phyloP scores from a whole-genome alignment of 1,140 invertebrate species.

The Drosophila pseudoananassae region DNA sequence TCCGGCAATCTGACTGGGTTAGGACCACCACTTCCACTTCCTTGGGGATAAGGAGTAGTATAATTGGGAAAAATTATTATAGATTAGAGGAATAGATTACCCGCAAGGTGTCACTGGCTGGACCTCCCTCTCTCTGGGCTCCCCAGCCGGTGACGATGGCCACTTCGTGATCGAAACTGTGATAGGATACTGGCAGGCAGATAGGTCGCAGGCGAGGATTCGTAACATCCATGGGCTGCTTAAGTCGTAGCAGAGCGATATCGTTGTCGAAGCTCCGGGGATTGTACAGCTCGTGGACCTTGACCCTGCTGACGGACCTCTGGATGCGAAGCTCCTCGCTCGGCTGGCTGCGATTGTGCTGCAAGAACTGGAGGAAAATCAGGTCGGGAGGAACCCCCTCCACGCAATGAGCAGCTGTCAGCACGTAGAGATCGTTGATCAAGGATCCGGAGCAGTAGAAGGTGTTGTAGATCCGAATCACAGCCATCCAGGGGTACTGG shows the following conservation, averaged over 20 bases:
- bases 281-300: constrained; percentile 89
- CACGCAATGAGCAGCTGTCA: constrained; percentile 75
- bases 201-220: constrained; percentile 87
- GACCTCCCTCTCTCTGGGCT: constrained; percentile 86
- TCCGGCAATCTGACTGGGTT: constrained; percentile 62
- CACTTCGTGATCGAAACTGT: constrained; percentile 85
- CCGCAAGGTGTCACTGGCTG: constrained; percentile 84
- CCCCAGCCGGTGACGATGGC: constrained; percentile 90
- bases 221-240: constrained; percentile 86
- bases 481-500: constrained; percentile 91
- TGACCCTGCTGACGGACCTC: constrained; percentile 60
- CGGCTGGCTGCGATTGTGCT: constrained; percentile 86
- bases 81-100: constrained; percentile 10
- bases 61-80: not conserved
- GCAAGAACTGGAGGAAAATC: constrained; percentile 88
- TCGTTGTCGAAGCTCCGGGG: constrained; percentile 90
- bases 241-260: constrained; percentile 90
- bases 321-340: constrained; percentile 41
- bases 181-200: constrained; percentile 88
- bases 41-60: constrained; percentile 34
- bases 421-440: constrained; percentile 85
- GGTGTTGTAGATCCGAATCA: constrained; percentile 87
- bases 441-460: constrained; percentile 91
- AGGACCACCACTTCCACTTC: constrained; percentile 86
- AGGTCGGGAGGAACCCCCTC: constrained; percentile 86